phyloP scores from a whole-genome alignment of 2,797 vertebrate genomes.

The Saxicola maurus region DNA sequence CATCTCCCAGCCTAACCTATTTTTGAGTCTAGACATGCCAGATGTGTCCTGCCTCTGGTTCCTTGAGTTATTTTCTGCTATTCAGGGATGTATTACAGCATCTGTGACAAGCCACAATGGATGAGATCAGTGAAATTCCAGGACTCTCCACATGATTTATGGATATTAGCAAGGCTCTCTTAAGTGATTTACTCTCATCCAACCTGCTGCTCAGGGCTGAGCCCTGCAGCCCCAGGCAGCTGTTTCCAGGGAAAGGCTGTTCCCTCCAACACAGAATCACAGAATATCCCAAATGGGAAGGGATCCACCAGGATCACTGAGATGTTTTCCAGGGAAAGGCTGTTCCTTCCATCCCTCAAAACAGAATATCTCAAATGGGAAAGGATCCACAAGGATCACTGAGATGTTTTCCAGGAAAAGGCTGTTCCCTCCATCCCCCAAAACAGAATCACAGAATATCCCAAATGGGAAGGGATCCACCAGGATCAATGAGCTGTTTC shows the following conservation, averaged over 20 bases:
- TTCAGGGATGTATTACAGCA: neutral
- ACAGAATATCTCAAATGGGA: fast-evolving
- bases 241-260: no score
- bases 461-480: no score
- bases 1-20: neutral
- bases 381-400: neutral
- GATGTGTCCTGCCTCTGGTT: slow-evolving; percentile 10
- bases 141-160: neutral
- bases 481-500: no score
- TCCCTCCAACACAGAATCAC: no score
- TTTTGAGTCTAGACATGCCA: slow-evolving; percentile 23
- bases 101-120: neutral
- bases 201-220: neutral
- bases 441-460: no score
- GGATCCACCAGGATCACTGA: no score
- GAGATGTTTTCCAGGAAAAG: neutral
- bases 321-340: neutral
- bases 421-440: no score
- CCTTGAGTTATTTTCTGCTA: neutral
- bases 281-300: no score
- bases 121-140: neutral
- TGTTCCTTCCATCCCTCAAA: neutral
- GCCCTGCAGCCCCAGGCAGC: neutral
- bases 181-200: neutral
- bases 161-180: neutral